These are phyloP conservation scores for Phataginus tricuspis DNA, from an alignment of 2,797 vertebrate genomes.

Conservation along the genomic window DNA sequence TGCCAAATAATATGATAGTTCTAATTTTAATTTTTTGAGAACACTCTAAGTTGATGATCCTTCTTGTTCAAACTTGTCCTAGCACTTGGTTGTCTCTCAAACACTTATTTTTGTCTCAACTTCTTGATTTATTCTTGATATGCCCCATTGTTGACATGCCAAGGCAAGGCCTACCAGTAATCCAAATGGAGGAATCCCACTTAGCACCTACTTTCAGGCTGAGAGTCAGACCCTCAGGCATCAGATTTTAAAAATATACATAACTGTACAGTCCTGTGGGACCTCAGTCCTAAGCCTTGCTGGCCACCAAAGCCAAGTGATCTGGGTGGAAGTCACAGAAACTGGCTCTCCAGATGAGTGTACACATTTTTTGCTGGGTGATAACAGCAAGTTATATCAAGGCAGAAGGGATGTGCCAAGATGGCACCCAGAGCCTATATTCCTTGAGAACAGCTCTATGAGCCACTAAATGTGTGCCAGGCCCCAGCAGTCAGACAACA, in stretches of 20 bases:
- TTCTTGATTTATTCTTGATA: neutral
- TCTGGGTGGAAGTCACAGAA: neutral
- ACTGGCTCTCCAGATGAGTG: neutral
- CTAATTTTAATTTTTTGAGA: neutral
- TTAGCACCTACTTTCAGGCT: neutral
- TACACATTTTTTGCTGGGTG: neutral
- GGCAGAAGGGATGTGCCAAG: neutral
- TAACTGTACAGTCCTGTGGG: neutral
- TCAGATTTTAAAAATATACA: neutral
- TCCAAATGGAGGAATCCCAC: neutral
- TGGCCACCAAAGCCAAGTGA: neutral
- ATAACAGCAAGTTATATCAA: neutral
- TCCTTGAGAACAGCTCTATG: neutral
- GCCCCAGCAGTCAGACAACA: no score
- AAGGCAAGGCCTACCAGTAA: neutral
- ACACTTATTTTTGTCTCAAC: neutral
- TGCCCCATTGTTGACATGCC: neutral
- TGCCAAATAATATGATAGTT: neutral
- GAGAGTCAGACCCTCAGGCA: neutral
- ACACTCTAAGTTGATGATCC: neutral
- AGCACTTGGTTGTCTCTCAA: neutral
- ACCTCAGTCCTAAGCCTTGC: neutral
- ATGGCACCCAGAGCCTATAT: no score
- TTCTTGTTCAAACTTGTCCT: neutral
- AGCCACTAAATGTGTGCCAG: neutral